These are phyloP conservation scores for Ifrita kowaldi DNA, from an alignment of 2,113 vertebrate genomes.

Conservation along the genomic window DNA sequence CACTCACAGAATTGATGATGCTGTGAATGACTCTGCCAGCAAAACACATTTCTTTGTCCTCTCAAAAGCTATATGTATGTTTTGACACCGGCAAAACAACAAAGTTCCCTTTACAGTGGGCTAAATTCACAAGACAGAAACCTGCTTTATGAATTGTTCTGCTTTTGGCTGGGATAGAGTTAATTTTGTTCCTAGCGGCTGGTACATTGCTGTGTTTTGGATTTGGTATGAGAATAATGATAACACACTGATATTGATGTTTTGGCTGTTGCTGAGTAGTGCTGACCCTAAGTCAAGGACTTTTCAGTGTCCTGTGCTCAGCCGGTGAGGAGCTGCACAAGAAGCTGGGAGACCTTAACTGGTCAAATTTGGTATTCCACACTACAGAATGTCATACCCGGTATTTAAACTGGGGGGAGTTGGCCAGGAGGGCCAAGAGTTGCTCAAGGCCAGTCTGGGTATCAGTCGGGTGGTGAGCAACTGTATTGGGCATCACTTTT, in stretches of 20 bases:
- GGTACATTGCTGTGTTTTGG: background rate
- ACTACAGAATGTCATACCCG: background rate
- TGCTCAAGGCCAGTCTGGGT: background rate
- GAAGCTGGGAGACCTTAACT: background rate
- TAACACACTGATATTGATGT: background rate
- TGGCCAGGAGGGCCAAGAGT: background rate
- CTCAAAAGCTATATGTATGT: background rate
- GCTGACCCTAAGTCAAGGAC: background rate
- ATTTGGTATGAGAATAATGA: background rate
- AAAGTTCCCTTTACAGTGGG: background rate
- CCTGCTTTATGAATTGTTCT: background rate
- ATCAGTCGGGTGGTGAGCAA: background rate
- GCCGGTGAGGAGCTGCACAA: background rate
- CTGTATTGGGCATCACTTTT: background rate
- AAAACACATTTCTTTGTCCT: conserved; percentile 21
- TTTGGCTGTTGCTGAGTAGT: background rate
- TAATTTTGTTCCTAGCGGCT: background rate
- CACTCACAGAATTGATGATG: background rate
- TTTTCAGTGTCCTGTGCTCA: background rate
- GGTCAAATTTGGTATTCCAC: background rate
- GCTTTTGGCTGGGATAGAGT: background rate
- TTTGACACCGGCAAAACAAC: background rate
- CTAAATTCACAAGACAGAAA: background rate
- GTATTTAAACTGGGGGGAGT: background rate
- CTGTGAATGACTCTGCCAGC: background rate